phyloP scores from a whole-genome alignment of 37 sponge, comb jelly and placozoan genomes.

The Hexactinellida sp. region DNA sequence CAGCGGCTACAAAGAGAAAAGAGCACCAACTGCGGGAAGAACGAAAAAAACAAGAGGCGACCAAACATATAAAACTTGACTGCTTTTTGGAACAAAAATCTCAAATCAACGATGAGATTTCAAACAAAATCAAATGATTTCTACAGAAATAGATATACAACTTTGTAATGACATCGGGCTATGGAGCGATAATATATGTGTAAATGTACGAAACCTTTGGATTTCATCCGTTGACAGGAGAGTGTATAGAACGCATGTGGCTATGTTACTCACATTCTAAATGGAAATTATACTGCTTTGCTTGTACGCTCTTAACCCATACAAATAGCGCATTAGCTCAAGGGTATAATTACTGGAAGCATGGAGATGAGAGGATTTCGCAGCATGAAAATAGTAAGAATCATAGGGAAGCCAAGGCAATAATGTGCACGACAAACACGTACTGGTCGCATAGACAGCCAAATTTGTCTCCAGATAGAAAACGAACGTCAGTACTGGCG shows the following conservation, averaged over 20 bases:
- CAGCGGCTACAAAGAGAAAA: too few relatives aligned
- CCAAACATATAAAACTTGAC: too few relatives aligned
- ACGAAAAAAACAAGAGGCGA: too few relatives aligned
- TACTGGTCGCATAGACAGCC: not conserved
- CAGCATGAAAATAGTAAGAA: not conserved
- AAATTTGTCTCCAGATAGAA: not conserved
- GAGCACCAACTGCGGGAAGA: too few relatives aligned
- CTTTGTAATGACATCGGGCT: too few relatives aligned
- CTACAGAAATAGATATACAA: too few relatives aligned
- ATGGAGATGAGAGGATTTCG: not conserved
- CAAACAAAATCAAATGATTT: too few relatives aligned
- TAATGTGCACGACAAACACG: not conserved
- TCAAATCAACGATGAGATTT: too few relatives aligned
- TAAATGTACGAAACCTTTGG: too few relatives aligned
- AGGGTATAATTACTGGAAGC: constrained; percentile 10
- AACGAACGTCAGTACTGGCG: not conserved
- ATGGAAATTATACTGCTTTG: not conserved
- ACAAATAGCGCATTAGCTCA: not conserved
- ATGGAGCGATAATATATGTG: too few relatives aligned
- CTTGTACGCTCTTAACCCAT: not conserved
- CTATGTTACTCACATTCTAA: not conserved
- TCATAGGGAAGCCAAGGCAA: not conserved
- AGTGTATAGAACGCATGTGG: not conserved
- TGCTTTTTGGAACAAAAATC: too few relatives aligned
- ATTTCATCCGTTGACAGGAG: constrained; percentile 14